Evolutionary conservation across 2,888 invertebrate genomes (phyloP), one percentile per base, ranked within the genome.

Genomic region (Macrophya alboannulata): DNA sequence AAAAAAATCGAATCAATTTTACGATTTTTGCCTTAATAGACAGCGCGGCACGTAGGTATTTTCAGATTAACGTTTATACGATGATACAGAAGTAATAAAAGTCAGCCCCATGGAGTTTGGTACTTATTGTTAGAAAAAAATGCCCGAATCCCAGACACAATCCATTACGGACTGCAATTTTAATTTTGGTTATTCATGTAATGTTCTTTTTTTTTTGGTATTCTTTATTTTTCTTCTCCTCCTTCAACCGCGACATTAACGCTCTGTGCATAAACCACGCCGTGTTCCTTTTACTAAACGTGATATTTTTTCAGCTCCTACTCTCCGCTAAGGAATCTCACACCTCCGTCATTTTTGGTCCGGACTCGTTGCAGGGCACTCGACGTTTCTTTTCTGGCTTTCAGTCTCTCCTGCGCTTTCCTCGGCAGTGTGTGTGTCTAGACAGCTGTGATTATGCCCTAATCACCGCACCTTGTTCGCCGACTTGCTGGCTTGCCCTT

Each of bases 371-470:
- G 77, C n/a, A n/a, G n/a, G 77, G 77, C 37, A 77, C 77, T 77
- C 77, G 43, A 62, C 17, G 12, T 79, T 79, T 79, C 79, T 79
- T 79, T 79, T 59, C 59, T 79, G 79, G 59, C 9, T 79, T 79
- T 79, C 79, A 48, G 51, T 81, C 43, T 45, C 62, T 25, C 15
- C 40, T 45, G 25, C 43, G 68, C 37, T 31, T 68, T 68, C 4
- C 68, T 37, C 37, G 68, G 31, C 68, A 25, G 68, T 68, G 81
- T 71, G 83, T 31, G 83, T 68, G 83, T 83, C 68, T 83, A 83
- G 83, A 83, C 83, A 83, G 83, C 83, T 71, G 81, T 81, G 59
- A 81, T 81, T 81, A 81, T 71, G 83, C 83, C 83, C 83, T 83
- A 83, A 83, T 83, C 83, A 83, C 71, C 51, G 68, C 68, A 48